Conservation (phyloP, 2,113 vertebrate species). For the Halichoeres trimaculatus region DNA sequence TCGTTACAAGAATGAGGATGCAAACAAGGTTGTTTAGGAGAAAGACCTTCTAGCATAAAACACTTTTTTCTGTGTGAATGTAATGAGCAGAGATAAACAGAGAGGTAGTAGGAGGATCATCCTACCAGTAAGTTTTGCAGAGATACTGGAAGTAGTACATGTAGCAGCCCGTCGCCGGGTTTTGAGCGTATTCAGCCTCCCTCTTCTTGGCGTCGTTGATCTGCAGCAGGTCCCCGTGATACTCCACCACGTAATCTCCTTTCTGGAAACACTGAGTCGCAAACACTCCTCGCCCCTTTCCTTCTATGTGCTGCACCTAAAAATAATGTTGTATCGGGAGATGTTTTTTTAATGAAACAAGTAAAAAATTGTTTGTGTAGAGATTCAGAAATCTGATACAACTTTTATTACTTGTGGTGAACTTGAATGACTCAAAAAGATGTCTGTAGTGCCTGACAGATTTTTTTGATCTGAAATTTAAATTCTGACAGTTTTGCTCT, state of each 20-base stretch:
- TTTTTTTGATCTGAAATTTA: no score
- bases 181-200: conserved; percentile 92
- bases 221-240: conserved; percentile 95
- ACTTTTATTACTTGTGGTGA: no score
- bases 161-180: conserved; percentile 96
- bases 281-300: conserved; percentile 91
- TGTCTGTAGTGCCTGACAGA: no score
- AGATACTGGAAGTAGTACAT: conserved; percentile 99
- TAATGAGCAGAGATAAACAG: background rate
- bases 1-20: no score
- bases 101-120: background rate
- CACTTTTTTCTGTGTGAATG: no score
- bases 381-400: no score
- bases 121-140: conserved; percentile 97
- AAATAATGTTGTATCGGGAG: background rate
- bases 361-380: no score
- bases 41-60: no score
- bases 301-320: conserved; percentile 93
- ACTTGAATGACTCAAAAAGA: no score
- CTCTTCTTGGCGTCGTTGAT: conserved; percentile 90
- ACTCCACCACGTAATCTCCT: conserved; percentile 97
- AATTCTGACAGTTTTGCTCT: no score
- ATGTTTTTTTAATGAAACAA: no score
- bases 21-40: no score
- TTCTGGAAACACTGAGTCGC: conserved; percentile 90